Evolutionary conservation across 2,113 vertebrate species (phyloP).

Genomic region (Xerus inauris): DNA sequence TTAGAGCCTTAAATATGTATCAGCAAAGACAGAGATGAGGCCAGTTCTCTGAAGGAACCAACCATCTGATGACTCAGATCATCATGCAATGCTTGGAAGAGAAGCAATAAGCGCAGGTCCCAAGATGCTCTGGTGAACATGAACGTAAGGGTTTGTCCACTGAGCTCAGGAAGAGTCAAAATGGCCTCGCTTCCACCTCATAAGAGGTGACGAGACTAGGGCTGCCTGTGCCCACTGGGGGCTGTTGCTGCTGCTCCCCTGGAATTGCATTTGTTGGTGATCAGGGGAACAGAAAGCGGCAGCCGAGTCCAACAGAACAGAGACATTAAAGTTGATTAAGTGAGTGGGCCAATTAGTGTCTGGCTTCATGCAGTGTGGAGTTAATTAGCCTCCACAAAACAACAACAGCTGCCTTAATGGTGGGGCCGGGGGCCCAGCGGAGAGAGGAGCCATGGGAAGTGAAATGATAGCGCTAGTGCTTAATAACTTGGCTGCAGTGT

Average conservation of each 20-base stretch:
- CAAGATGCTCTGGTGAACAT: background rate
- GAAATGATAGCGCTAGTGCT: conserved; percentile 53
- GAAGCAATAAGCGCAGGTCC: conserved; percentile 56
- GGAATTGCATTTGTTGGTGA: conserved; percentile 47
- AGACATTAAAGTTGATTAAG: conserved; percentile 81
- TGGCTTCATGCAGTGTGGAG: conserved; percentile 79
- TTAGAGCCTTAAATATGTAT: conserved; percentile 62
- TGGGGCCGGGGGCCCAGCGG: conserved; percentile 73
- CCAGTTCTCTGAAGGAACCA: conserved; percentile 58
- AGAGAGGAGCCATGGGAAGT: conserved; percentile 73
- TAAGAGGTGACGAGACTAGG: background rate
- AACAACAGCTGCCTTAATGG: conserved; percentile 81
- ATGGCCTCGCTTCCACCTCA: background rate
- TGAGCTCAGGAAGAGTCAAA: background rate
- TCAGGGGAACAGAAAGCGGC: conserved; percentile 65
- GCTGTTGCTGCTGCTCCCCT: background rate
- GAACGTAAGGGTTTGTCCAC: conserved; percentile 4
- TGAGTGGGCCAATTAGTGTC: conserved; percentile 77
- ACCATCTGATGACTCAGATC: conserved; percentile 66
- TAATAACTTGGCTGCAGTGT: conserved; percentile 73
- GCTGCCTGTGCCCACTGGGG: background rate
- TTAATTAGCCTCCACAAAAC: conserved; percentile 81
- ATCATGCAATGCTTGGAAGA: conserved; percentile 30
- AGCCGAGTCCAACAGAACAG: conserved; percentile 76
- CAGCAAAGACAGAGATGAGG: conserved; percentile 57